Evolutionary conservation across 1,140 invertebrate species (phyloP).

Genomic region (Calliphora vicina): DNA sequence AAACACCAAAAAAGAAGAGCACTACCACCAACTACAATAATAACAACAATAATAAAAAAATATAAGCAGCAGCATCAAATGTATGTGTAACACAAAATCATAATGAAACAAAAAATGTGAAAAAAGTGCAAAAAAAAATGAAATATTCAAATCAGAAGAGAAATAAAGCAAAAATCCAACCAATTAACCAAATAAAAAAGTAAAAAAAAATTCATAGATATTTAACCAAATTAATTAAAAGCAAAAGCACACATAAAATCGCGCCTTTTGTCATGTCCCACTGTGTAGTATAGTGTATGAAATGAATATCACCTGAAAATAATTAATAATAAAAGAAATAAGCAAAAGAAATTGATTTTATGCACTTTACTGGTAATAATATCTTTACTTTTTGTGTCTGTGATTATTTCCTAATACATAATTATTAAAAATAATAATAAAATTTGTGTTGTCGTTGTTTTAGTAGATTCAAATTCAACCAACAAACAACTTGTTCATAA

Average conservation of each 20-base stretch:
- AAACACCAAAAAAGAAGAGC: not conserved
- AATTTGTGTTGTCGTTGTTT: not conserved
- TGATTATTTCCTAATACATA: no score
- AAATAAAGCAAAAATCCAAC: not conserved
- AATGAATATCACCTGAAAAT: not conserved
- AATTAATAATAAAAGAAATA: not conserved
- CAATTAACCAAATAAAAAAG: not conserved
- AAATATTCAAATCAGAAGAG: not conserved
- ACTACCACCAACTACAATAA: conserved; percentile 1
- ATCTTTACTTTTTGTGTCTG: not conserved
- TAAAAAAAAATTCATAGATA: not conserved
- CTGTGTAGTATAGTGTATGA: not conserved
- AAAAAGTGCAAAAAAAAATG: not conserved
- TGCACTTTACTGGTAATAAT: not conserved
- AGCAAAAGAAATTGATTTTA: not conserved
- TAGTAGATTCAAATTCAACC: not conserved
- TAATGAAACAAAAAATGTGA: not conserved
- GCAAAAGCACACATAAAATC: not conserved
- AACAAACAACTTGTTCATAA: not conserved
- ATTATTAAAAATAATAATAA: not conserved
- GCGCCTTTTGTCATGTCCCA: not conserved
- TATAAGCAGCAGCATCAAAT: not conserved
- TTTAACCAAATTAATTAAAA: not conserved
- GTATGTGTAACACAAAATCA: not conserved
- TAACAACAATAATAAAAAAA: conserved; percentile 23